Evolutionary conservation across 2,113 vertebrate genomes (phyloP).

Genomic region (Scomber japonicus): DNA sequence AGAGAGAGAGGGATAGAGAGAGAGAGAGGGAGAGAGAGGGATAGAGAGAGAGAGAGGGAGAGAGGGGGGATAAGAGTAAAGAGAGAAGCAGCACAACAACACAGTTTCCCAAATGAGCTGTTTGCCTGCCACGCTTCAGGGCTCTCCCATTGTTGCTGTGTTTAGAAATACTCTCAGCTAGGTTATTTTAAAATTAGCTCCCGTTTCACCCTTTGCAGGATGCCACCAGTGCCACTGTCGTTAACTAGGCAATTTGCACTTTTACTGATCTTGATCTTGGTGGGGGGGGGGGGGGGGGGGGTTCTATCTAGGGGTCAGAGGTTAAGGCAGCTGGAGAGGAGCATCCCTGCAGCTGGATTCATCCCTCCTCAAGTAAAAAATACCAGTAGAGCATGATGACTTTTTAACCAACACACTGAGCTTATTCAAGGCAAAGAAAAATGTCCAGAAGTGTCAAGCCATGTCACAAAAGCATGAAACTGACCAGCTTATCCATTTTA

Average conservation of each 20-base stretch:
- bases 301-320: neutral
- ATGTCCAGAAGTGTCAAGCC: neutral
- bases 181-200: conserved; percentile 60
- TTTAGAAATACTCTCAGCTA: conserved; percentile 53
- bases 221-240: neutral
- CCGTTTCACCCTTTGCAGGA: conserved; percentile 30
- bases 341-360: neutral
- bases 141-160: conserved; percentile 49
- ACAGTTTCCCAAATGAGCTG: conserved; percentile 65
- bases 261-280: neutral
- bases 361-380: neutral
- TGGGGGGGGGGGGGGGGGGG: too few species aligned
- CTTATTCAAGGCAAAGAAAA: neutral
- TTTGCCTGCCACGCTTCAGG: conserved; percentile 61
- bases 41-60: conserved; percentile 4
- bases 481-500: neutral
- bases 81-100: conserved; percentile 36
- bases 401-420: neutral
- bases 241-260: neutral
- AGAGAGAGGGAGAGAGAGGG: neutral
- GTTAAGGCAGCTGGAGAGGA: neutral
- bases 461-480: too few species aligned
- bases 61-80: neutral
- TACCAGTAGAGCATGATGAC: neutral
- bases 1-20: neutral